Evolutionary conservation across 2,888 invertebrate species (phyloP).

Genomic region (Caenorhabditis parvicauda): DNA sequence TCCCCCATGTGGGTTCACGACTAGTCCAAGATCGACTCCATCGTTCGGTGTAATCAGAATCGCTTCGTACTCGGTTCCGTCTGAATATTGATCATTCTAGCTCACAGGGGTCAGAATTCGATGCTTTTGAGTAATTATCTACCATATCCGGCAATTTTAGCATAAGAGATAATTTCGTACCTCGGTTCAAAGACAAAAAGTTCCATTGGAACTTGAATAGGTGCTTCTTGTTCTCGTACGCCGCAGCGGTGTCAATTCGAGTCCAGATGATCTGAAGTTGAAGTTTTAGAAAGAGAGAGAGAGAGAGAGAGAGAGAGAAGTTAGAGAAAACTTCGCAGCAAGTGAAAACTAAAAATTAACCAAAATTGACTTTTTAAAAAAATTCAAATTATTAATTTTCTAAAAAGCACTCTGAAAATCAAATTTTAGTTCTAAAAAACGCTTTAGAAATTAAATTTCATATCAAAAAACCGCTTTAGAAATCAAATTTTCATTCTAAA

Average conservation of each 20-base stretch:
- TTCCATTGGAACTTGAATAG: slow-evolving; percentile 34
- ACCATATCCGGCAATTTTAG: neutral
- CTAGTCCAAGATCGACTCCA: slow-evolving; percentile 40
- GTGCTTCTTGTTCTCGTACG: slow-evolving; percentile 27
- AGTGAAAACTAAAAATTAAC: too few relatives aligned
- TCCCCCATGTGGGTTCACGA: slow-evolving; percentile 61
- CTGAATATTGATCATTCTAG: slow-evolving; percentile 9
- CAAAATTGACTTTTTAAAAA: too few relatives aligned
- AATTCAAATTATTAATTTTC: too few relatives aligned
- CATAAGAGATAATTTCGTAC: slow-evolving; percentile 3
- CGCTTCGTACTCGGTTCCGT: slow-evolving; percentile 49
- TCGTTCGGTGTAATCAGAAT: slow-evolving; percentile 44
- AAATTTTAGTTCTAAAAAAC: too few relatives aligned
- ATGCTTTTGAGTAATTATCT: too few relatives aligned
- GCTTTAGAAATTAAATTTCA: too few relatives aligned
- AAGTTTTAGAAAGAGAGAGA: too few relatives aligned
- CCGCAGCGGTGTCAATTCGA: slow-evolving; percentile 27
- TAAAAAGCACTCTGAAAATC: too few relatives aligned
- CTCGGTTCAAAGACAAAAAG: slow-evolving; percentile 37
- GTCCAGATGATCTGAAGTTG: slow-evolving; percentile 36
- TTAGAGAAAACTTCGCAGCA: neutral
- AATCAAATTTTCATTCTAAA: neutral
- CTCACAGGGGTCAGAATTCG: too few relatives aligned
- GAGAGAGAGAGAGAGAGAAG: too few relatives aligned
- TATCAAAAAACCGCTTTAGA: too few relatives aligned